Base-by-base conservation (phyloP, 30 jellyfish, hydroid and myxozoan species). In the Mastigias papua region DNA sequence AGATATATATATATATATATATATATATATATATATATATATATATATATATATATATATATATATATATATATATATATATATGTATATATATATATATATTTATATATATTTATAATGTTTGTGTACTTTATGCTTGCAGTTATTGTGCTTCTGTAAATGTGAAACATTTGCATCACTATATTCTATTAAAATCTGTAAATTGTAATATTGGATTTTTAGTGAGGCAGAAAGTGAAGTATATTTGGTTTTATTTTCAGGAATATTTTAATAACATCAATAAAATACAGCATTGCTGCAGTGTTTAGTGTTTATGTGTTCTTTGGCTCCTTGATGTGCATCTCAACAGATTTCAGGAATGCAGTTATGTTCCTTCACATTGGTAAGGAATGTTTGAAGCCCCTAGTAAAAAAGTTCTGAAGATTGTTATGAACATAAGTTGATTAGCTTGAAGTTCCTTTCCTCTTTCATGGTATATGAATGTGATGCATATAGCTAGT, bases 241-340 rank as follows among this genome's bases (percentile, higher is more conserved):
- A 51, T 51, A 51, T 51, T 51, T 54, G 25, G 9, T 33, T 58
- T 57, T 19, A 0, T 7, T 80, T 80, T 23, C 29, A 80, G 90
- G 58, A 21, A 22, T 9, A 50, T 60, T 0, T 2, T 80, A 7
- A 30, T 7, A 11, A n/a, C 81, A 28, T 61, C 82, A 0, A 32
- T 82, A 71, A 82, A 69, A 29, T 82, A 69, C 80, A 58, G 78
- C 29, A 48, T 69, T 54, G 65, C 69, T 7, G 42, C 92, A 46
- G 49, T 82, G 50, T 35, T 37, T 17, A 37, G 86, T 54, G 35
- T 49, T 58, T 82, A 82, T 42, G 80, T 69, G 68, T 69, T 82
- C 49, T 82, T 82, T 69, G 92, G 92, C 1, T 68, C 92, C 51
- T 57, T 82, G 69, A 82, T 82, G 92, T 82, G 82, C 69, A 31